A percentile compares a stretch with the other conserved stretches of the same genome.
phyloP scores from a whole-genome alignment of 2,113 vertebrate species.

The Sinocyclocheilus maitianheensis region DNA sequence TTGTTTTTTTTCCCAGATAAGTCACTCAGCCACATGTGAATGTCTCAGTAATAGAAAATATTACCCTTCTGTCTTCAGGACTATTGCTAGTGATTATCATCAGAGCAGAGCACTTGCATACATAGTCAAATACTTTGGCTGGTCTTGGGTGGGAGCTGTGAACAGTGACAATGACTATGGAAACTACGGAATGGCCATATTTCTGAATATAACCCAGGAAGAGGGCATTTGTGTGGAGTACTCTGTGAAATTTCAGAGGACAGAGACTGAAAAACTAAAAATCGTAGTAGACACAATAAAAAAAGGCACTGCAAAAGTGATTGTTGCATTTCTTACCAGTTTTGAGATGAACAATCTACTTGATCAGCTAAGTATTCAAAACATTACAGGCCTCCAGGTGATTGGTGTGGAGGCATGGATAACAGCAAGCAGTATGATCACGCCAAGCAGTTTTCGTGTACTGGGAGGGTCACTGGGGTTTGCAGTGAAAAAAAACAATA shows the following conservation, averaged over 20 bases:
- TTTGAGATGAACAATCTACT: no score
- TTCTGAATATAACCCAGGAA: no score
- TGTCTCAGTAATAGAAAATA: conserved; percentile 71
- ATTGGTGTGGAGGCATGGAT: conserved; percentile 76
- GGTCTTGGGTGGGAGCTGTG: not conserved
- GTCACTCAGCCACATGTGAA: conserved; percentile 73
- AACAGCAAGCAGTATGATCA: conserved; percentile 68
- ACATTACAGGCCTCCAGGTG: conserved; percentile 63
- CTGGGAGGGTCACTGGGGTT: conserved; percentile 74
- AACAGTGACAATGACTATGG: no score
- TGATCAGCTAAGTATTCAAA: no score
- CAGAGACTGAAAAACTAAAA: no score
- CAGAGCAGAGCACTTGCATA: conserved; percentile 69
- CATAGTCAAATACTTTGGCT: conserved; percentile 36
- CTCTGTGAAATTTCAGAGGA: no score
- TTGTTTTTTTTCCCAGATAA: conserved; percentile 62
- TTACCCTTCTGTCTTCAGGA: conserved; percentile 72
- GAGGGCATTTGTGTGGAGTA: no score
- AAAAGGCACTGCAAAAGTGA: no score
- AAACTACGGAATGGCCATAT: no score
- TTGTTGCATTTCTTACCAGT: no score
- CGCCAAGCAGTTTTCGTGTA: conserved; percentile 67
- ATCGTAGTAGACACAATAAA: no score
- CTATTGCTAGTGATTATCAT: conserved; percentile 72
- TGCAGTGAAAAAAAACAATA: conserved; percentile 67